A percentile compares a stretch with the other conserved stretches of the same genome.
These are phyloP conservation scores for Drosophila subsilvestris DNA, from an alignment of 2,888 invertebrate genomes.

Conservation along the genomic window DNA sequence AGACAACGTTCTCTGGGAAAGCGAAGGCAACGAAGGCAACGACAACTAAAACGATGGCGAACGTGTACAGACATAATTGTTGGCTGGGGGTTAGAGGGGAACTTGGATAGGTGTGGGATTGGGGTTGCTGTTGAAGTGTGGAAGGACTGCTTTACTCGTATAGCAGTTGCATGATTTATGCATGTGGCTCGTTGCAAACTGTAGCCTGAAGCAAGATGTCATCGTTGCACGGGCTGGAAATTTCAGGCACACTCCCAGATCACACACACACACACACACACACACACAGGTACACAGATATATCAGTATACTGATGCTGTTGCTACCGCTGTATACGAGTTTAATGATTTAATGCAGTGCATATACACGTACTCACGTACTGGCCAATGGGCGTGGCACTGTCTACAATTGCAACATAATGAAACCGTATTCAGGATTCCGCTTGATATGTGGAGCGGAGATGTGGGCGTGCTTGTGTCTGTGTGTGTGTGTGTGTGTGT, in stretches of 20 bases:
- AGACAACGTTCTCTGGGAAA: conserved; percentile 44
- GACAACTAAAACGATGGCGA: conserved; percentile 38
- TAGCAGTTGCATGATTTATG: conserved; percentile 60
- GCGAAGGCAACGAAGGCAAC: conserved; percentile 1
- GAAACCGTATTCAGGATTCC: conserved; percentile 54
- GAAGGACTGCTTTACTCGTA: not conserved
- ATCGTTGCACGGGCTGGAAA: conserved; percentile 24
- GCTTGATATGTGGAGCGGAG: conserved; percentile 54
- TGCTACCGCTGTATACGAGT: conserved; percentile 11
- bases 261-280: not conserved
- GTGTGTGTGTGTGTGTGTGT: conserved; percentile 4
- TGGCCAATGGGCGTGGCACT: conserved; percentile 68
- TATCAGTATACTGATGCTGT: too few species aligned
- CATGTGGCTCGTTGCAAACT: conserved; percentile 54
- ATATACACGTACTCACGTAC: conserved; percentile 17
- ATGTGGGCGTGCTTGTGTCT: too few species aligned
- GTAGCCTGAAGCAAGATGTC: conserved; percentile 41
- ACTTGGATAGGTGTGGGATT: not conserved
- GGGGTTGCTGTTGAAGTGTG: not conserved
- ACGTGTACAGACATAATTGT: conserved; percentile 60
- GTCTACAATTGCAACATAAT: conserved; percentile 71
- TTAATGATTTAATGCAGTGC: conserved; percentile 73
- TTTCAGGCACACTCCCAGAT: conserved; percentile 19
- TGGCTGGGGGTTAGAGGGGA: conserved; percentile 12
- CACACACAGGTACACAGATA: not conserved